Base-by-base conservation (phyloP, 2,113 vertebrate species). In the Gobius niger region DNA sequence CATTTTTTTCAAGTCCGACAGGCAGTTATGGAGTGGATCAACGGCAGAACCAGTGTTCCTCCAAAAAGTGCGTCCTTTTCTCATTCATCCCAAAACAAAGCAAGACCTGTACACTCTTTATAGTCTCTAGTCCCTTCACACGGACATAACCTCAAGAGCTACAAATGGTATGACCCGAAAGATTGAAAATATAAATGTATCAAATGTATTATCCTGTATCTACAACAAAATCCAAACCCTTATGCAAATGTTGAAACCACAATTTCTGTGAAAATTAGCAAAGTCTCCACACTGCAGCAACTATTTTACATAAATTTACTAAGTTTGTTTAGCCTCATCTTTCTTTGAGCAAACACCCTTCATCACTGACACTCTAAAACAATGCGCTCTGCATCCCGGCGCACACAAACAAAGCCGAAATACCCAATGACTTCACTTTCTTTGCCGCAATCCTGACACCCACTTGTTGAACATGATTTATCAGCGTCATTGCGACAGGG, bases 391-490 rank as follows among this genome's bases (percentile, higher is more conserved):
- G 34, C 7, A 5, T 60, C 34, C 41, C 12, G 46, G n/a, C 47
- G 9, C 24, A 60, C 7, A 15, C 10, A 63, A 54, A 63, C 16
- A 19, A 64, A 60, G 41, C 60, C 7, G 6, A 9, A 7, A 46
- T 46, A 9, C 7, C 2, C 7, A 46, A 11, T 46, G 19, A 51
- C 24, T 3, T 4, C 1, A 13, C 6, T 40, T 3, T 14, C 47
- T 50, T 51, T 15, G 11, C 16, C 16, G 44, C 19, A 40, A 53
- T 44, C 60, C 73, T 63, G 44, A 70, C 65, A n/a, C 46, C 10
- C 10, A 44, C 53, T 69, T 72, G 44, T 67, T 59, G 63, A 67
- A 14, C 18, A 14, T 2, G 24, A 47, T 73, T 47, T 61, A 10
- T 12, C 14, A 18, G 50, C 16, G 34, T 65, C 44, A 42, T 63